These are phyloP conservation scores for Cheilosia pagana DNA, from an alignment of 2,888 invertebrate species.

Conservation along the genomic window DNA sequence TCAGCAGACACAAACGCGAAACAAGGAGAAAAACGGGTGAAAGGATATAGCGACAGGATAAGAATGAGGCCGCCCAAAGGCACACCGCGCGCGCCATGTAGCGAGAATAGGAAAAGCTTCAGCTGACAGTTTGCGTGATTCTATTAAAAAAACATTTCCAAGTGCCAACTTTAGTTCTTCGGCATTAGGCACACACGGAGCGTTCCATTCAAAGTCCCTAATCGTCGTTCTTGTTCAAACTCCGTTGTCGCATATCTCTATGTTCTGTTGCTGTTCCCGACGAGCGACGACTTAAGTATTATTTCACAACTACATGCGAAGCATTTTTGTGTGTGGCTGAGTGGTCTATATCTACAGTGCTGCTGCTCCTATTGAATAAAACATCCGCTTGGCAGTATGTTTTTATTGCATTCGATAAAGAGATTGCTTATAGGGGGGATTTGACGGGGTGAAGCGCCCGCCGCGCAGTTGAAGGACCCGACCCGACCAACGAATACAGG, in stretches of 20 bases:
- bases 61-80: conserved; percentile 32
- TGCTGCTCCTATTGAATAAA: conserved; percentile 66
- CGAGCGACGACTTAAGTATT: conserved; percentile 12
- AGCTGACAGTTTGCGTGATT: conserved; percentile 67
- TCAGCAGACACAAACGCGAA: neutral
- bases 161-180: conserved; percentile 61
- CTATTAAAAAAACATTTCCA: conserved; percentile 69
- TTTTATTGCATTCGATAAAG: conserved; percentile 72
- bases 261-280: conserved; percentile 37
- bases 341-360: conserved; percentile 45
- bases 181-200: conserved; percentile 46
- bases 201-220: conserved; percentile 28
- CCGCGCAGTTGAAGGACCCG: neutral
- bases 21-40: neutral
- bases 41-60: conserved; percentile 12
- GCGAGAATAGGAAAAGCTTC: conserved; percentile 29
- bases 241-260: conserved; percentile 33
- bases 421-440: conserved; percentile 48
- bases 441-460: neutral
- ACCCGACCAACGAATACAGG: conserved; percentile 10
- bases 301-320: conserved; percentile 1
- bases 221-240: conserved; percentile 23
- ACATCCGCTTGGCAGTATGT: conserved; percentile 71
- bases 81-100: conserved; percentile 7
- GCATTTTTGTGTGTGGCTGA: conserved; percentile 30